Percentiles rank a stretch among this genome's conserved stretches.
Evolutionary conservation across 2,888 invertebrate genomes (phyloP).

Genomic region (Folsomia candida): DNA sequence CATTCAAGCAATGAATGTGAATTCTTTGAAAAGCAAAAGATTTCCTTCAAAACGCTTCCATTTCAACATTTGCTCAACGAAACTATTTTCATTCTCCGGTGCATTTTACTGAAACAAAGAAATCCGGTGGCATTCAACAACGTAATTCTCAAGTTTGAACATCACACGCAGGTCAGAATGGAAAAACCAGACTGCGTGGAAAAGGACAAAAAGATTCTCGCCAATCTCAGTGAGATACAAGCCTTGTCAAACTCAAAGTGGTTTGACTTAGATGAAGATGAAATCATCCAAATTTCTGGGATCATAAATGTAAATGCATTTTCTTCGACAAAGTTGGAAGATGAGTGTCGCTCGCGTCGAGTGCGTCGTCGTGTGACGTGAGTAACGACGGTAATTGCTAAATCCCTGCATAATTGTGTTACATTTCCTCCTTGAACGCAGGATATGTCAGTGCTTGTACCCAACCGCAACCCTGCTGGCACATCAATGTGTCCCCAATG

Average conservation of each 20-base stretch:
- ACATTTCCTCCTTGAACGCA: background rate
- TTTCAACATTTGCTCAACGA: constrained; percentile 31
- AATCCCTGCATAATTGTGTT: background rate
- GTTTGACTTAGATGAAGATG: constrained; percentile 23
- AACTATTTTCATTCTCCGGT: constrained; percentile 38
- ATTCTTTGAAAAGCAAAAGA: constrained; percentile 27
- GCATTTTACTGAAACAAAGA: constrained; percentile 31
- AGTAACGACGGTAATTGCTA: constrained; percentile 1
- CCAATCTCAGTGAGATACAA: constrained; percentile 25
- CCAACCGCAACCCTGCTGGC: constrained; percentile 37
- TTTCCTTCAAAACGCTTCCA: constrained; percentile 19
- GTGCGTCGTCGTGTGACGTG: constrained; percentile 36
- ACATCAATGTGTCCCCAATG: constrained; percentile 36
- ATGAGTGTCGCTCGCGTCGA: constrained; percentile 31
- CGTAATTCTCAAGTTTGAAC: constrained; percentile 40
- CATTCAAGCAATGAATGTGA: constrained; percentile 41
- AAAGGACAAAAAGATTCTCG: constrained; percentile 39
- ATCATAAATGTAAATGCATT: constrained; percentile 46
- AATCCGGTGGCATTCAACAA: constrained; percentile 25
- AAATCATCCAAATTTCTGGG: constrained; percentile 36
- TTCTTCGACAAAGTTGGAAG: constrained; percentile 40
- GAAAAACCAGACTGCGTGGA: constrained; percentile 35
- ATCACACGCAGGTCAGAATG: constrained; percentile 34
- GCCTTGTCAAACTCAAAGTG: background rate
- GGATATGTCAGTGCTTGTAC: constrained; percentile 42